Base-by-base conservation (phyloP, 1,140 invertebrate genomes). In the Oncopodura yosiiana region DNA sequence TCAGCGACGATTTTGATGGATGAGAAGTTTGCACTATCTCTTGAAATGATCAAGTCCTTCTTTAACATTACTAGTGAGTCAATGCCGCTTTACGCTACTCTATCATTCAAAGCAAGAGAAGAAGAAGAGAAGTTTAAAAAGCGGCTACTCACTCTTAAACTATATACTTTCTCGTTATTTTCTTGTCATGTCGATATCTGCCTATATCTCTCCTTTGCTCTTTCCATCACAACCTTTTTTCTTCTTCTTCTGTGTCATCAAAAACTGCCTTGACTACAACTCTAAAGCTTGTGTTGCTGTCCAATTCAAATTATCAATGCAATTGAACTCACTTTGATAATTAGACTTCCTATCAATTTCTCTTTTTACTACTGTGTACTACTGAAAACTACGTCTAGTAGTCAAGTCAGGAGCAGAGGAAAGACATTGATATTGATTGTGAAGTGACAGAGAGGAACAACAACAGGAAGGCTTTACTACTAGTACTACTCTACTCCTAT, bases 1-100 rank as follows among this genome's bases (percentile, higher is more conserved):
- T 62, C 50, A 58, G 53, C 48, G 56, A 54, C 48, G 44, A 29
- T 52, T 57, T 59, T 63, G 61, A 63, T 63, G 61, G 61, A 63
- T 60, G 61, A 49, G 49, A 23, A 54, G 56, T 63, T 55, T 54
- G 34, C 32, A 57, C 49, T 63, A 63, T 59, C 57, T 53, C 39
- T 49, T 49, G 53, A 57, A 32, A 27, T 56, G 56, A 62, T 62
- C 60, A 56, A 48, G 53, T 58, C 53, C 46, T 51, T n/a, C n/a
- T n/a, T n/a, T n/a, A 41, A 50, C 30, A 55, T 52, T 37, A 54
- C 26, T 41, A n/a, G 19, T 46, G 11, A 55, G 53, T 38, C 44
- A 45, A 49, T 43, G 53, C 59, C 60, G 60, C 56, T 49, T 26
- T 37, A 51, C n/a, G 26, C 26, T 44, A 26, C 6, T 2, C 16